Percentiles rank a stretch among this genome's conserved stretches.
phyloP scores from a whole-genome alignment of 2,797 vertebrate species.

The Rhadinocentrus ornatus region DNA sequence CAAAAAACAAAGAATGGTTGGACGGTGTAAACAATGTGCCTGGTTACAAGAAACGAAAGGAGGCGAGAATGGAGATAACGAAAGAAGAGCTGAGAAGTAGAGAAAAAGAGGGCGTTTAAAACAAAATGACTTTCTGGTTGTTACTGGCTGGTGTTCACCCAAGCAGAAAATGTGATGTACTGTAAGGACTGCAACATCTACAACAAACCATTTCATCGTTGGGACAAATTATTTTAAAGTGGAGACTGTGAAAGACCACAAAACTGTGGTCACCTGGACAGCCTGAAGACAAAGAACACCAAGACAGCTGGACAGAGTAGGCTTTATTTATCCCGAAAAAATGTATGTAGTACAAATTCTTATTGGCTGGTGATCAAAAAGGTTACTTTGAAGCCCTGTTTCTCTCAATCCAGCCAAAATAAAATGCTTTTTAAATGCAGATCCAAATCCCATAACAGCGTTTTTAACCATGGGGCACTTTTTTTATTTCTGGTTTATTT shows the following conservation, averaged over 20 bases:
- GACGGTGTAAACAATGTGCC: not conserved
- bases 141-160: not conserved
- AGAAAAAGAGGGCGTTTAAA: not conserved
- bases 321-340: not conserved
- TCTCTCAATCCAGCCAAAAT: not conserved
- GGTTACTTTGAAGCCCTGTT: not conserved
- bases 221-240: too few relatives aligned
- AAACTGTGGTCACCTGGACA: not conserved
- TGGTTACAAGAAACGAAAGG: too few relatives aligned
- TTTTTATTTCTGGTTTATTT: not conserved
- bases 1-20: not conserved
- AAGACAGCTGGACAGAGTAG: not conserved
- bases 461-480: not conserved
- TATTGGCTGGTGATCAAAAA: not conserved
- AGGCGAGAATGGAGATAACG: not conserved
- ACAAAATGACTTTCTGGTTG: not conserved
- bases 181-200: not conserved
- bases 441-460: not conserved
- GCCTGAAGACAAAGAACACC: not conserved
- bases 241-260: not conserved
- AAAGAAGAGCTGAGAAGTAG: not conserved
- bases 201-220: not conserved
- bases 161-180: not conserved
- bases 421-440: not conserved
- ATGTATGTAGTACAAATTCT: not conserved